Conservation (phyloP, 2,888 invertebrate species). For the Mongoloraphidia duomilia region DNA sequence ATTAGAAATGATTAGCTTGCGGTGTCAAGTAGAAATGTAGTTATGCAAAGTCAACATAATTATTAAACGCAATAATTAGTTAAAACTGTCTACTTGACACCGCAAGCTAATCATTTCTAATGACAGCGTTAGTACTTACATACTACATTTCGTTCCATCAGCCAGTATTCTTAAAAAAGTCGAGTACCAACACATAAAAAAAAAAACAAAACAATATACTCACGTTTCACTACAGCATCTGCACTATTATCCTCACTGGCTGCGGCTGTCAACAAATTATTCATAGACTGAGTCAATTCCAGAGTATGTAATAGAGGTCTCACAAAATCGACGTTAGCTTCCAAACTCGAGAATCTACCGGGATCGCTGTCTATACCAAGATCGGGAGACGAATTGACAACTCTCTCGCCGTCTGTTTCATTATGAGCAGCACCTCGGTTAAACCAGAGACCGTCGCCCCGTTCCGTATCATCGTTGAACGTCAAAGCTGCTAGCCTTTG, state of each 20-base stretch:
- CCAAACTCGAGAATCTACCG: constrained; percentile 45
- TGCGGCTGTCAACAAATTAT: constrained; percentile 24
- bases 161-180: too few species aligned
- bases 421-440: constrained; percentile 1
- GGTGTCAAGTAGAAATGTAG: too few species aligned
- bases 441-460: constrained; percentile 2
- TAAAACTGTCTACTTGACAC: too few species aligned
- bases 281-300: constrained; percentile 30
- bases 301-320: constrained; percentile 30
- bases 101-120: too few species aligned
- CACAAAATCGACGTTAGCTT: constrained; percentile 36
- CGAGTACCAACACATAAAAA: too few species aligned
- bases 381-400: constrained; percentile 58
- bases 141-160: too few species aligned
- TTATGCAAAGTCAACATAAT: too few species aligned
- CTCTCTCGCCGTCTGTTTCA: constrained; percentile 21
- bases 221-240: constrained; percentile 23
- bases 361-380: constrained; percentile 81
- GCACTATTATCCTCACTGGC: constrained; percentile 15
- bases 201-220: constrained; percentile 10
- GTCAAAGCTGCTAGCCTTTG: constrained; percentile 2
- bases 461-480: not conserved
- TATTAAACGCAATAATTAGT: too few species aligned
- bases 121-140: too few species aligned
- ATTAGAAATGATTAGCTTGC: too few species aligned